Conservation (phyloP, 1,140 invertebrate genomes). For the Eciton burchellii region DNA sequence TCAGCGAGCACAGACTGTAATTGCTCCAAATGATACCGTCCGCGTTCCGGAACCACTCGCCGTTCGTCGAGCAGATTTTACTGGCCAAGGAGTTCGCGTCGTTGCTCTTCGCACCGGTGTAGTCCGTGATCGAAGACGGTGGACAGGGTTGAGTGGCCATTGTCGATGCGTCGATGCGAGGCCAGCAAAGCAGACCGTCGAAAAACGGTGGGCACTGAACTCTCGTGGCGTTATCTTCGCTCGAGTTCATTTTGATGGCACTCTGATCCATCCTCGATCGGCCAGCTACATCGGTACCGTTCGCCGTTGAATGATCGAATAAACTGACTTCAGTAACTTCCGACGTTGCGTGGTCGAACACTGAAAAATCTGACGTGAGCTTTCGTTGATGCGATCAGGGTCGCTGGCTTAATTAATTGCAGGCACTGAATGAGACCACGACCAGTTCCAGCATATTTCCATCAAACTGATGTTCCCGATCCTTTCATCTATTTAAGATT, state of each 20-base stretch:
- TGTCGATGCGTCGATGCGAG: constrained; percentile 69
- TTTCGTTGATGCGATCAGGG: constrained; percentile 11
- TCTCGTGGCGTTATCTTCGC: not conserved
- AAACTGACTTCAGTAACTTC: not conserved
- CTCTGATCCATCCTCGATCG: not conserved
- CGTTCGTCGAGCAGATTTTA: constrained; percentile 76
- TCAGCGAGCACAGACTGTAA: constrained; percentile 77
- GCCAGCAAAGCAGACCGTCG: constrained; percentile 83
- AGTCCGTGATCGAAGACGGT: constrained; percentile 63
- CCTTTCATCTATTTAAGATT: not conserved
- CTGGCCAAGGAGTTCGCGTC: constrained; percentile 61
- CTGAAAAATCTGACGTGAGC: constrained; percentile 7
- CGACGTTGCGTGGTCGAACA: not conserved
- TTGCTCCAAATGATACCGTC: constrained; percentile 77
- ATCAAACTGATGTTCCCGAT: not conserved
- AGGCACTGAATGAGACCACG: too few relatives aligned
- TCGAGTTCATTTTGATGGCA: not conserved
- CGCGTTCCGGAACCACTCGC: constrained; percentile 76
- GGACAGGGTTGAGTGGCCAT: constrained; percentile 77
- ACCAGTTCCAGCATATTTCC: not conserved
- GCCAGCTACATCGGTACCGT: not conserved
- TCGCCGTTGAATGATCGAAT: not conserved
- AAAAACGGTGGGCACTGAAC: constrained; percentile 77
- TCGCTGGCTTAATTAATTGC: not conserved
- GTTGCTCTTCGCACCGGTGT: constrained; percentile 24